Base-by-base conservation (phyloP, 2,113 vertebrate species). In the Plecturocebus donacophilus region DNA sequence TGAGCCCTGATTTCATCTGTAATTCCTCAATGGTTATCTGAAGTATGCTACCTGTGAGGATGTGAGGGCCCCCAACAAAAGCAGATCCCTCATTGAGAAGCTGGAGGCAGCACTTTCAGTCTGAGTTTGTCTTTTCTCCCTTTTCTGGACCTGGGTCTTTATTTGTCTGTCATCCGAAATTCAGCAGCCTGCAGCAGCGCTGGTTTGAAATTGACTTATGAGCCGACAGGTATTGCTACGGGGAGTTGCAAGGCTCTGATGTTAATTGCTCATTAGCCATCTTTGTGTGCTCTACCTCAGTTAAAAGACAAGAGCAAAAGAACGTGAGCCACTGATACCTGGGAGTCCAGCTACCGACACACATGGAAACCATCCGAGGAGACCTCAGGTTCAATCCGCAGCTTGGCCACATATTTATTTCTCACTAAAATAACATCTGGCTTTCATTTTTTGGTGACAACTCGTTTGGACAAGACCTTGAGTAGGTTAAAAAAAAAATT, bases 371-470 rank as follows among this genome's bases (percentile, higher is more conserved):
- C 81, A 98, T 70, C 89, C 90, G 66, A 54, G 10, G 71, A 85
- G 98, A 87, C 96, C 75, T 70, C 90, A 38, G 94, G 98, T 96
- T 98, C 97, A 95, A 73, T 97, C 91, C 21, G 12, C 85, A 98
- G 19, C 71, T 96, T 93, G 88, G 70, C 95, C 71, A 97, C 97
- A 97, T 94, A 95, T 95, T 98, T 96, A 93, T 96, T 98, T 97
- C 97, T 97, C 91, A 64, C 93, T 98, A 97, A 96, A 91, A 96
- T 92, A 97, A 98, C 97, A 98, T 98, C 97, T 98, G 98, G 87
- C 84, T 97, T 97, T 98, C 96, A 94, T 98, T 98, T 98, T 80
- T 95, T 77, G 92, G 96, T 98, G 97, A 98, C 98, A 97, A 97
- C 94, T 97, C 91, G 42, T 97, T 98, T 97, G 90, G 92, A 98